Percentiles rank a stretch among this genome's conserved stretches.
These are phyloP conservation scores for Formica exsecta DNA, from an alignment of 1,140 invertebrate species.

Conservation along the genomic window DNA sequence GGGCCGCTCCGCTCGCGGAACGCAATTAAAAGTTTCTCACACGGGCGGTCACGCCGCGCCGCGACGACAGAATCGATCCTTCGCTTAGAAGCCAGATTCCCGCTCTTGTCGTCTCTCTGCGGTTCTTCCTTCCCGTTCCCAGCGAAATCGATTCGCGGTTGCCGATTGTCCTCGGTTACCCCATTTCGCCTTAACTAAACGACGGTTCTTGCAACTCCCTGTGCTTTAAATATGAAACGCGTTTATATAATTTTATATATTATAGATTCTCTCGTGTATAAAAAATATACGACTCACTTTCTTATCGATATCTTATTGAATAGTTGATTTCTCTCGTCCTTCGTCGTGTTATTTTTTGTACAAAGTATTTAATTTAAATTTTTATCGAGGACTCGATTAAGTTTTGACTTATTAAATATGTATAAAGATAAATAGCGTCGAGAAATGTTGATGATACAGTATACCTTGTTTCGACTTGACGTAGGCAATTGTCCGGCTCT, in stretches of 20 bases:
- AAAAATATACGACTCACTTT: not conserved
- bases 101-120: slow-evolving; percentile 17
- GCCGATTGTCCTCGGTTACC: slow-evolving; percentile 28
- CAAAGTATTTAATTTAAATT: not conserved
- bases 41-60: slow-evolving; percentile 65
- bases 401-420: not conserved
- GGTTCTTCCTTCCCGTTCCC: slow-evolving; percentile 12
- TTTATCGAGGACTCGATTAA: not conserved
- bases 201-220: not conserved
- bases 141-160: slow-evolving; percentile 51
- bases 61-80: slow-evolving; percentile 66
- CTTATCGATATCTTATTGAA: too few species aligned
- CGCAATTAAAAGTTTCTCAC: slow-evolving; percentile 82
- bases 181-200: slow-evolving; percentile 36
- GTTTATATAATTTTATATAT: not conserved
- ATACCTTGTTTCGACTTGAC: not conserved
- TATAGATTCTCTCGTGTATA: not conserved
- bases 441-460: not conserved
- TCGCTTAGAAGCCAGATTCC: slow-evolving; percentile 43
- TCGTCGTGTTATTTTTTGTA: too few species aligned
- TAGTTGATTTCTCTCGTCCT: too few species aligned
- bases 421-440: not conserved
- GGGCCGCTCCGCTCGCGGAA: slow-evolving; percentile 68
- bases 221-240: not conserved
- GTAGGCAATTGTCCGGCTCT: not conserved